Base-by-base conservation (phyloP, 2,797 vertebrate species). In the Ataeniobius toweri region DNA sequence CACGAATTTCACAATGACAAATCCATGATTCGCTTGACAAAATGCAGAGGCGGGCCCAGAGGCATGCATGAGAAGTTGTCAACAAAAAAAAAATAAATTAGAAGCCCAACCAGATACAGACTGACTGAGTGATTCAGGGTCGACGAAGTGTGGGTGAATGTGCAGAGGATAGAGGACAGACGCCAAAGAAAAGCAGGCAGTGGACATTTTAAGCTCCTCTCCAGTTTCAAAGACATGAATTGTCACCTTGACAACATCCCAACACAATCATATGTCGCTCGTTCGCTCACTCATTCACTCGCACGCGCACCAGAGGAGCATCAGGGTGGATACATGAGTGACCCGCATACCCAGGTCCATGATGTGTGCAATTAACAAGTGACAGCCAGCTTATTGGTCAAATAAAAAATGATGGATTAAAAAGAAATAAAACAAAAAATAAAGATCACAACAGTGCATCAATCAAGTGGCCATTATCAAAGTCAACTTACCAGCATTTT, bases 401-500 rank as follows among this genome's bases (percentile, higher is more conserved):
- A 93, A 93, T 83, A 82, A 93, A 93, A 93, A 44, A 41, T 3
- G 77, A 94, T 93, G 88, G 83, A 92, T 92, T 93, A 91, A 89
- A 93, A 71, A 77, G 78, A 86, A 69, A 36, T 75, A 72, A 78
- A 74, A 41, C 36, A 39, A 67, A 67, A 78, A 70, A 71, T 79
- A 81, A 78, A 92, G 82, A 94, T 93, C 88, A 94, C 92, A 94
- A 92, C 88, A 95, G 92, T 95, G 93, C 94, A 95, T 94, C 90
- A 95, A 95, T 94, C 91, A 94, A 92, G 90, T 93, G 93, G 92
- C 94, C 89, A 91, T 94, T 93, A 93, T 94, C 92, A 94, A 94
- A 88, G 91, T 93, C 86, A 89, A 96, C 96, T 96, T 96, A 96
- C 96, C 95, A 96, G 96, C 95, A 96, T 96, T 96, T 96, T 96